phyloP scores from a whole-genome alignment of 2,113 vertebrate genomes.

The Dunckerocampus dactyliophorus region DNA sequence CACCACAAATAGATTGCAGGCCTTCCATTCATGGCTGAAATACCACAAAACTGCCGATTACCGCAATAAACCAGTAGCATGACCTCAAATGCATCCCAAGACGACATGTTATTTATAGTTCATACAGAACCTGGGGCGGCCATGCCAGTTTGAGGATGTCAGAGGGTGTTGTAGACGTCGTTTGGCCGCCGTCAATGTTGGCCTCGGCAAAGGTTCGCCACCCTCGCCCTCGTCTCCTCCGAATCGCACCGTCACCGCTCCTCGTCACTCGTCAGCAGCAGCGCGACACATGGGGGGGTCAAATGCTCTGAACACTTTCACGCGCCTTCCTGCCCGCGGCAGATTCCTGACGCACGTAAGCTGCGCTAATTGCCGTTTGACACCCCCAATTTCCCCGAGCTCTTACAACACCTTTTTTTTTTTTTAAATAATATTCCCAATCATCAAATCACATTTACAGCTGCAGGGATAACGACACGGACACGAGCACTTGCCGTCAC shows the following conservation, averaged over 20 bases:
- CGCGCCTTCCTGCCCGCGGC: slow-evolving; percentile 12
- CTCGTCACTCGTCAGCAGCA: slow-evolving; percentile 20
- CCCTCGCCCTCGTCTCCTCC: slow-evolving; percentile 10
- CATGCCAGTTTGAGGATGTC: too few species aligned
- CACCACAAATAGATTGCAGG: too few species aligned
- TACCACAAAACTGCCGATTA: too few species aligned
- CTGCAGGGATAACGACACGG: too few species aligned
- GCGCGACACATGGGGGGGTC: slow-evolving; percentile 12
- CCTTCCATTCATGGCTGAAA: too few species aligned
- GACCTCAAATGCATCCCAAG: too few species aligned
- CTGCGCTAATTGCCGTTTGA: slow-evolving; percentile 44
- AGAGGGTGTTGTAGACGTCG: too few species aligned
- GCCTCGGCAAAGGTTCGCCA: slow-evolving; percentile 4
- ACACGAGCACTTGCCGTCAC: too few species aligned
- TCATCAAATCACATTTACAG: neutral
- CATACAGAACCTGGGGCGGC: too few species aligned
- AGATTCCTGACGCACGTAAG: slow-evolving; percentile 8
- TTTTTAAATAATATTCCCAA: neutral
- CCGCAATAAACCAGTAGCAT: too few species aligned
- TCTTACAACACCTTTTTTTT: slow-evolving; percentile 34
- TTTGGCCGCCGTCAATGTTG: too few species aligned
- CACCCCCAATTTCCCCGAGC: slow-evolving; percentile 9
- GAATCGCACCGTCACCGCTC: slow-evolving; percentile 9
- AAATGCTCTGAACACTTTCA: slow-evolving; percentile 24
- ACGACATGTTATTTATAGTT: too few species aligned